phyloP scores from a whole-genome alignment of 2,888 invertebrate genomes.

The Gerris lacustris region DNA sequence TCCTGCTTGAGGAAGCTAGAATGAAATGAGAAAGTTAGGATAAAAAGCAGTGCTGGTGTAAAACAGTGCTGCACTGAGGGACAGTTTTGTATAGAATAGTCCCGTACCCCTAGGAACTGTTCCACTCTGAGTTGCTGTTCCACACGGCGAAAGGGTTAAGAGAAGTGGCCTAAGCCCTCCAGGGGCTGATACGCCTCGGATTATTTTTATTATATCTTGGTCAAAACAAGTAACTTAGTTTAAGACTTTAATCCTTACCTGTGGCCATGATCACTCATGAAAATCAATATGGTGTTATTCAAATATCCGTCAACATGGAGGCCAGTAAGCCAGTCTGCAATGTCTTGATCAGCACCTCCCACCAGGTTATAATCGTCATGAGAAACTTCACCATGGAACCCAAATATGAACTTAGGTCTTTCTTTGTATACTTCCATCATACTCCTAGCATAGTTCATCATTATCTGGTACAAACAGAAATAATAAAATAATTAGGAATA shows the following conservation, averaged over 20 bases:
- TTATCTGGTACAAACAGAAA: constrained; percentile 35
- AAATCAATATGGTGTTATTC: constrained; percentile 66
- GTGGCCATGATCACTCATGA: constrained; percentile 91
- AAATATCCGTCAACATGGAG: constrained; percentile 50
- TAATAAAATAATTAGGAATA: constrained; percentile 8
- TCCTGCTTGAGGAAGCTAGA: too few relatives aligned
- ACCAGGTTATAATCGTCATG: constrained; percentile 76
- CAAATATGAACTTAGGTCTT: constrained; percentile 68
- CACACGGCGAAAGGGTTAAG: too few relatives aligned
- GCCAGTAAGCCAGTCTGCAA: constrained; percentile 50
- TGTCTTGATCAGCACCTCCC: constrained; percentile 61
- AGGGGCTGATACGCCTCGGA: too few relatives aligned
- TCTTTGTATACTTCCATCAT: constrained; percentile 49
- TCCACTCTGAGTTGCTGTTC: too few relatives aligned
- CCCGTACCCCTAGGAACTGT: too few relatives aligned
- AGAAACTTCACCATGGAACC: constrained; percentile 78
- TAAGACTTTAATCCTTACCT: constrained; percentile 41
- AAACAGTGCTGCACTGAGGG: too few relatives aligned
- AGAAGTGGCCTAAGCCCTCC: too few relatives aligned
- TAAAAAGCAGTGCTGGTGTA: too few relatives aligned
- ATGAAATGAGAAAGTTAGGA: too few relatives aligned
- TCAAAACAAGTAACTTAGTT: too few relatives aligned
- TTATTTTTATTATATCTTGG: too few relatives aligned
- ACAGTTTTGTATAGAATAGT: too few relatives aligned
- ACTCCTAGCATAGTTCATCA: constrained; percentile 43